These are phyloP conservation scores for Bryconaethiops microstoma DNA, from an alignment of 2,797 vertebrate species.

Conservation along the genomic window DNA sequence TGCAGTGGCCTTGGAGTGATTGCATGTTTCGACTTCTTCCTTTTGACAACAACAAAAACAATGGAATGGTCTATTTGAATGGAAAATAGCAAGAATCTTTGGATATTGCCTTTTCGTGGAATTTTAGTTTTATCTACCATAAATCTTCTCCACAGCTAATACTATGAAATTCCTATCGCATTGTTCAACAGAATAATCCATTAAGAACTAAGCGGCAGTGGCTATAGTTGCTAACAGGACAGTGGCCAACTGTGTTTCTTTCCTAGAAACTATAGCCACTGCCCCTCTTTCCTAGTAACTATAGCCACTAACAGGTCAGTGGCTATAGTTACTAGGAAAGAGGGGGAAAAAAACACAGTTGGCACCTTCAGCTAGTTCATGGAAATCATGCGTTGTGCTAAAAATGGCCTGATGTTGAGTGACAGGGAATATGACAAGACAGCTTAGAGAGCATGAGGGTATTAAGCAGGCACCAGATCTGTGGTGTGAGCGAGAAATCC, in stretches of 20 bases:
- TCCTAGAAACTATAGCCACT: too few relatives aligned
- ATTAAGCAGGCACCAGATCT: constrained; percentile 24
- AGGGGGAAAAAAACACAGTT: background rate
- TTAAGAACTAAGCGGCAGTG: background rate
- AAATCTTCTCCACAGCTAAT: constrained; percentile 51
- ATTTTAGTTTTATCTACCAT: constrained; percentile 64
- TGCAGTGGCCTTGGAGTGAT: constrained; percentile 62
- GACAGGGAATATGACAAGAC: constrained; percentile 32
- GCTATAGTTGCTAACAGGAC: too few relatives aligned
- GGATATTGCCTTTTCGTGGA: constrained; percentile 59
- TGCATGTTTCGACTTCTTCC: constrained; percentile 65
- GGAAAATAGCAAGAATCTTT: constrained; percentile 68
- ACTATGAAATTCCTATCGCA: background rate
- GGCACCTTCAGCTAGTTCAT: background rate
- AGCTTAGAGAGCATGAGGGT: constrained; percentile 33
- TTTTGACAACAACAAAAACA: constrained; percentile 67
- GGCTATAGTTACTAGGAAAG: too few relatives aligned
- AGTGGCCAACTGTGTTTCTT: too few relatives aligned
- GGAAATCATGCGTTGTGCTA: constrained; percentile 1
- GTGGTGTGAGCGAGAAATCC: constrained; percentile 35
- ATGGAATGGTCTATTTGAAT: constrained; percentile 64
- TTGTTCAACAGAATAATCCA: background rate
- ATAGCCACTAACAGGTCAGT: too few relatives aligned
- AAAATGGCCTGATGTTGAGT: constrained; percentile 9
- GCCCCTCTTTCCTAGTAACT: too few relatives aligned